Conservation (phyloP, 2,888 invertebrate species). For the Xestia rhomboidea region DNA sequence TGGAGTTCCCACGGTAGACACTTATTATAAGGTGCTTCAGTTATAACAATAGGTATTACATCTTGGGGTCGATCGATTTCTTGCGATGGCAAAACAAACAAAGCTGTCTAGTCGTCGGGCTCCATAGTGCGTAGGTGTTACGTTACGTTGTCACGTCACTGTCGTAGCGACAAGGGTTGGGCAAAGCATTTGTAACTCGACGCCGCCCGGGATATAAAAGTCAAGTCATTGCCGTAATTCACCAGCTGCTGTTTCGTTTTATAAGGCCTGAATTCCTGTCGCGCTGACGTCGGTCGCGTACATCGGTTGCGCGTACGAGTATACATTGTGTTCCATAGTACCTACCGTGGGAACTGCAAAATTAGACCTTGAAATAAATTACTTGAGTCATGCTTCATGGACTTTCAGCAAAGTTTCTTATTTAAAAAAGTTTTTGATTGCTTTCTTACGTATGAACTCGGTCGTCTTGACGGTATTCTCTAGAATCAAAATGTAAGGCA, state of each 20-base stretch:
- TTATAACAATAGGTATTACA: conserved; percentile 1
- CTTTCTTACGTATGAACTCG: no score
- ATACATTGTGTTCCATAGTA: no score
- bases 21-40: not conserved
- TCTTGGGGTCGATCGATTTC: conserved; percentile 11
- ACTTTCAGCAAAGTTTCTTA: no score
- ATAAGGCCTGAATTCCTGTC: no score
- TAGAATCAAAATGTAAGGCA: no score
- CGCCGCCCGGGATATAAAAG: conserved; percentile 13
- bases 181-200: conserved; percentile 16
- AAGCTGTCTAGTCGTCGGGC: not conserved
- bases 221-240: conserved; percentile 26
- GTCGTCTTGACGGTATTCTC: no score
- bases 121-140: conserved; percentile 19
- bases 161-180: conserved; percentile 11
- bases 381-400: no score
- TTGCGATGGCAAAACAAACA: conserved; percentile 16
- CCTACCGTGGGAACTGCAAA: no score
- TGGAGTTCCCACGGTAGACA: not conserved
- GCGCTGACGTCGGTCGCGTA: no score
- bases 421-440: no score
- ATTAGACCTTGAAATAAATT: no score
- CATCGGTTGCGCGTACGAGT: no score
- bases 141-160: conserved; percentile 31
- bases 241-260: conserved; percentile 10